phyloP scores from a whole-genome alignment of 2,113 vertebrate species.

The Amazona guildingii region DNA sequence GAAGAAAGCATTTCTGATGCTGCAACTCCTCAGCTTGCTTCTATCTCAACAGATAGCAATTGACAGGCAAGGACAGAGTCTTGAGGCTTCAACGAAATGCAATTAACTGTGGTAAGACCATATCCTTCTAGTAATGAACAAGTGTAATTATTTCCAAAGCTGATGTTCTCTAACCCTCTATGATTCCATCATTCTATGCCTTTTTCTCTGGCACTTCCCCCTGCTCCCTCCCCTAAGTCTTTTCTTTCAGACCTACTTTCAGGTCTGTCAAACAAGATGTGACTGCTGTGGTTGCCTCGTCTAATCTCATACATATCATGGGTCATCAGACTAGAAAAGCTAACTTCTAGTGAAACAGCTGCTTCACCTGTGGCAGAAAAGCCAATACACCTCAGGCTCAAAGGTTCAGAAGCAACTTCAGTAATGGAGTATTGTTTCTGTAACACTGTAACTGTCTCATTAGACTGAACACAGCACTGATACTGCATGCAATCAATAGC shows the following conservation, averaged over 20 bases:
- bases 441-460: neutral
- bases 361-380: neutral
- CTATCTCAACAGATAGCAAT: accelerated
- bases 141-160: neutral
- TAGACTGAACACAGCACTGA: neutral
- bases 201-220: neutral
- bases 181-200: neutral
- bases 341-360: neutral
- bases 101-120: neutral
- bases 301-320: neutral
- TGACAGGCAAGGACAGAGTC: neutral
- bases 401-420: neutral
- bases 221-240: neutral
- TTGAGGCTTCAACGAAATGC: neutral
- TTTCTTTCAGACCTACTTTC: neutral
- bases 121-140: neutral
- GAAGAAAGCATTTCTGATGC: neutral
- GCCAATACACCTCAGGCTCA: neutral
- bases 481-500: neutral
- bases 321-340: neutral
- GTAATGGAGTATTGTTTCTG: neutral
- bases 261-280: neutral
- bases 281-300: neutral
- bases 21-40: neutral
- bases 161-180: neutral